Conservation (phyloP, 1,140 invertebrate genomes). For the Drosophila subpulchrella region DNA sequence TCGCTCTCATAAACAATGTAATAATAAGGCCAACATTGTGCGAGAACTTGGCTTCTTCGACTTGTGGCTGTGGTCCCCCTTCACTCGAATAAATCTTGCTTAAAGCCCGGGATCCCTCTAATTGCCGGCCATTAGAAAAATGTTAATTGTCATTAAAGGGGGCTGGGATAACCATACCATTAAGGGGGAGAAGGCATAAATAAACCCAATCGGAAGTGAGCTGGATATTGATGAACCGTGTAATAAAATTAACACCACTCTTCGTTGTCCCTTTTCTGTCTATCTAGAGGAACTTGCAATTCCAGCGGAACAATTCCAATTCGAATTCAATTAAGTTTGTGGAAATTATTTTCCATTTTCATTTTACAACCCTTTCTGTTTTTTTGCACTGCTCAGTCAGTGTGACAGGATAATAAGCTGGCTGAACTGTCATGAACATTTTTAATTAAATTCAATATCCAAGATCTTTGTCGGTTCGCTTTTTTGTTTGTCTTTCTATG, state of each 20-base stretch:
- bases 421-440: slow-evolving; percentile 53
- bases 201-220: slow-evolving; percentile 10
- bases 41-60: slow-evolving; percentile 43
- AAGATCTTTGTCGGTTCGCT: slow-evolving; percentile 20
- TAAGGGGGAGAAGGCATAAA: slow-evolving; percentile 7
- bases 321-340: slow-evolving; percentile 50
- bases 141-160: slow-evolving; percentile 72
- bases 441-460: slow-evolving; percentile 70
- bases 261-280: slow-evolving; percentile 2
- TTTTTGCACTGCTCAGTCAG: slow-evolving; percentile 1
- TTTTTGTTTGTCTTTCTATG: slow-evolving; percentile 48
- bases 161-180: too few species aligned
- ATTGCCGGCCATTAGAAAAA: slow-evolving; percentile 75
- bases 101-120: slow-evolving; percentile 64
- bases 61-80: slow-evolving; percentile 26
- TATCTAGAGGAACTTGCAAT: slow-evolving; percentile 32
- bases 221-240: slow-evolving; percentile 8
- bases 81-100: slow-evolving; percentile 69
- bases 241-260: slow-evolving; percentile 40
- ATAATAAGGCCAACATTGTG: slow-evolving; percentile 74
- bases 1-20: slow-evolving; percentile 81
- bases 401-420: slow-evolving; percentile 44
- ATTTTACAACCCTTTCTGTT: slow-evolving; percentile 6
- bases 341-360: slow-evolving; percentile 39
- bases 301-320: slow-evolving; percentile 39